Evolutionary conservation across 2,888 invertebrate genomes (phyloP).

Genomic region (Leptinotarsa tumamoca): DNA sequence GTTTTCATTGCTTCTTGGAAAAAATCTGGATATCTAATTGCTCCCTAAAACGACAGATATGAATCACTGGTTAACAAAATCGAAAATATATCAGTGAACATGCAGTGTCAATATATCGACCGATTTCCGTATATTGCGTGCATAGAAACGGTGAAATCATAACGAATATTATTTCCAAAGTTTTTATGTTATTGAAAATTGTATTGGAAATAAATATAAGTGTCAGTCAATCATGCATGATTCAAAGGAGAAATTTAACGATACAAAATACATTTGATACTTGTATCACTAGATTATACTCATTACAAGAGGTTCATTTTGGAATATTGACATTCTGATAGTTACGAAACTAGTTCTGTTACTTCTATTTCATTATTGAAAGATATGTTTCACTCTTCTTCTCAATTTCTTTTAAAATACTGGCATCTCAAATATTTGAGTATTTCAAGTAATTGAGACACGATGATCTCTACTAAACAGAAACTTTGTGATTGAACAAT

Average conservation of each 20-base stretch:
- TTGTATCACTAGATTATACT: background rate
- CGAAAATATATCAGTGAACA: slow-evolving; percentile 27
- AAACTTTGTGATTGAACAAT: no score
- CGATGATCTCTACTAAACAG: background rate
- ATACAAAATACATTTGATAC: background rate
- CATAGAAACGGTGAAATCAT: background rate
- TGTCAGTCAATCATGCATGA: background rate
- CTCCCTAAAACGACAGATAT: background rate
- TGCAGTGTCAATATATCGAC: slow-evolving; percentile 27
- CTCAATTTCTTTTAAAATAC: background rate
- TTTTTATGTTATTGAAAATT: slow-evolving; percentile 19
- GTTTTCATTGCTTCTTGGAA: background rate
- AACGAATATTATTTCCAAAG: background rate
- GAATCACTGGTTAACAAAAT: background rate
- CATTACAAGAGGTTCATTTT: background rate
- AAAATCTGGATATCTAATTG: background rate
- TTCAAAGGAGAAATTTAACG: background rate
- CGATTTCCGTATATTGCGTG: background rate
- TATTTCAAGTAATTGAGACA: background rate
- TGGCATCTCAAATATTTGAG: background rate
- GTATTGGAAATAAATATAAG: slow-evolving; percentile 12
- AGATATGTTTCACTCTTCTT: background rate
- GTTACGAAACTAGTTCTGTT: background rate
- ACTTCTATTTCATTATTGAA: background rate
- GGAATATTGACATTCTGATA: background rate